Percentiles rank a stretch among this genome's conserved stretches.
Conservation (phyloP, 2,888 invertebrate genomes). For the Leptura quadrifasciata region DNA sequence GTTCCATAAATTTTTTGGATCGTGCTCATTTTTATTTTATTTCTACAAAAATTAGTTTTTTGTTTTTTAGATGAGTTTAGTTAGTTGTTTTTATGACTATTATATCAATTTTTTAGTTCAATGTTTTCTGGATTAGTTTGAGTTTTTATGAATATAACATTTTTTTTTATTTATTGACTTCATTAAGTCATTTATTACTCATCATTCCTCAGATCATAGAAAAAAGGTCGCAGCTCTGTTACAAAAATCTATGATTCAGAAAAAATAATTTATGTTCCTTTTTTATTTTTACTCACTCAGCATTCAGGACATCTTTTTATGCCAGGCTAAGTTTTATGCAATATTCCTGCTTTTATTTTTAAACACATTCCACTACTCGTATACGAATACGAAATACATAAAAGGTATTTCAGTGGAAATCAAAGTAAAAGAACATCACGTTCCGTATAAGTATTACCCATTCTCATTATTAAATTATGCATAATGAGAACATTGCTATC, state of each 20-base stretch:
- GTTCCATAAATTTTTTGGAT: not conserved
- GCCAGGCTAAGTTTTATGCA: not conserved
- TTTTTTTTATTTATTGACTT: no score
- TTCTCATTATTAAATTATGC: conserved; percentile 34
- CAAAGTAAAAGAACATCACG: conserved; percentile 17
- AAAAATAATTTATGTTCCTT: not conserved
- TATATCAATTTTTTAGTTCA: no score
- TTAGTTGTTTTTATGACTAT: no score
- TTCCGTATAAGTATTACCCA: conserved; percentile 20
- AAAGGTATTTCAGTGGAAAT: conserved; percentile 9
- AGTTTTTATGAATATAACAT: no score
- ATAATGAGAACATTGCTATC: conserved; percentile 16
- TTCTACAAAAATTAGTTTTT: not conserved
- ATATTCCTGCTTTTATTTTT: not conserved
- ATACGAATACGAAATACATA: not conserved
- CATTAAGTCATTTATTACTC: no score
- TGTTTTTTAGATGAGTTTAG: no score
- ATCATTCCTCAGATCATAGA: no score
- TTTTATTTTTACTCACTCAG: not conserved
- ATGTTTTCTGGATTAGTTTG: no score
- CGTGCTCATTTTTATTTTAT: not conserved
- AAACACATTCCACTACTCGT: not conserved
- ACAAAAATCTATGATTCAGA: not conserved
- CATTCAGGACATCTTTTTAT: not conserved
- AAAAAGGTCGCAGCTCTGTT: no score